Base-by-base conservation (phyloP, 1,140 invertebrate species). In the Drusus annulatus region DNA sequence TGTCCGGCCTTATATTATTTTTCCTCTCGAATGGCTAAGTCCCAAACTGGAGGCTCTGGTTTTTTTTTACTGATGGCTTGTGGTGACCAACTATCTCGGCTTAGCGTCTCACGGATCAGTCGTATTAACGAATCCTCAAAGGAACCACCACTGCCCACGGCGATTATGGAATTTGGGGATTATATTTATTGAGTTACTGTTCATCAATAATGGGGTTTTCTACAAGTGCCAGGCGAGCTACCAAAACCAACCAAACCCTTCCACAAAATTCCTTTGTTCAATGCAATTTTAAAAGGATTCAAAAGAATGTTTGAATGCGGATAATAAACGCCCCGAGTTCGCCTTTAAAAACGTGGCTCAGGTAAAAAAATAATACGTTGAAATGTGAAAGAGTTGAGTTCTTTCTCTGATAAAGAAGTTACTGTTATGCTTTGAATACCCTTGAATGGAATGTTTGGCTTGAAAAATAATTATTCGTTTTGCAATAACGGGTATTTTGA, bases 161-260 rank as follows among this genome's bases (percentile, higher is more conserved):
- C 50, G 76, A 78, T 78, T 78, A 78, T 78, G 25, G 76, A 54
- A 69, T 78, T 69, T 58, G 17, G 17, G 62, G 76, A 77, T 77
- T 77, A 77, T 63, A 76, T 63, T 76, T 74, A 74, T 54, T 23
- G 23, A 56, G 51, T 74, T 74, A 52, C 52, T 74, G 51, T 58
- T 74, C 28, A 0, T 13, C 21, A 15, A 74, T 74, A 74, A 58
- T 74, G 71, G 71, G 16, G 25, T 74, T 58, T 74, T 71, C 36
- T 50, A 45, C 68, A 45, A 71, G 68, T 71, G 68, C 23, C 68
- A 19, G 62, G 45, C 31, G 5, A 45, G 36, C 36, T 45, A 45
- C 36, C 36, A 45, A 45, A 45, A 7, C 3, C 31, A 28, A 1
- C 23, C 10, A n/a, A 71, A 71, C 68, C 68, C 68, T 71, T 71